Conservation (phyloP, 2,888 invertebrate species). For the Ectropis crepuscularia region DNA sequence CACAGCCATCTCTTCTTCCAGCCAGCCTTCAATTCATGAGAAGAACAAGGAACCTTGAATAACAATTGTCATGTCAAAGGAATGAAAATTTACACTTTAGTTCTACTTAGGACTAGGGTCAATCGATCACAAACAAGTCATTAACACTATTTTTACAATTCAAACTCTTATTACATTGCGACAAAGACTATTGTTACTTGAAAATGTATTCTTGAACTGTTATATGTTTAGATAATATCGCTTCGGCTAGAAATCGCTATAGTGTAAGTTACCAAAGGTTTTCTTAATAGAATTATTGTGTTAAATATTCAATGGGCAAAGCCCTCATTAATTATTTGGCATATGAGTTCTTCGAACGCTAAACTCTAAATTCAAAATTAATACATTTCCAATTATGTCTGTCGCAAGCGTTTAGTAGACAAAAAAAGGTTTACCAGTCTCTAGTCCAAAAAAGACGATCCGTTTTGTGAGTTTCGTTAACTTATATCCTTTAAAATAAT, state of each 20-base stretch:
- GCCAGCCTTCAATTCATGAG: too few species aligned
- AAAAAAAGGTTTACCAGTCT: conserved; percentile 73
- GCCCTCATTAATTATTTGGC: conserved; percentile 53
- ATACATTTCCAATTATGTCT: conserved; percentile 56
- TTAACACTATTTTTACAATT: conserved; percentile 1
- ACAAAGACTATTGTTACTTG: conserved; percentile 44
- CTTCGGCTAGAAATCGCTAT: conserved; percentile 18
- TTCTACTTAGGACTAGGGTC: conserved; percentile 1
- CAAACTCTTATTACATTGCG: conserved; percentile 41
- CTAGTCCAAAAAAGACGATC: conserved; percentile 77
- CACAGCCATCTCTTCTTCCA: too few species aligned
- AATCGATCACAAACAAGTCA: background rate
- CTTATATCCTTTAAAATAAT: conserved; percentile 47
- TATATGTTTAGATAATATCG: conserved; percentile 12
- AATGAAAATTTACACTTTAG: background rate
- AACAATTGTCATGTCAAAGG: conserved; percentile 1
- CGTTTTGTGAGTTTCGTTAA: conserved; percentile 50
- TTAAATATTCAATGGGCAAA: conserved; percentile 51
- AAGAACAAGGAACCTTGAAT: too few species aligned
- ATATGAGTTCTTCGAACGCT: conserved; percentile 70
- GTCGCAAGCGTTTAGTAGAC: conserved; percentile 58
- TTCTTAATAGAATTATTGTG: conserved; percentile 47
- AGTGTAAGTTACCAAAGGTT: conserved; percentile 41
- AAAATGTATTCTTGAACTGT: conserved; percentile 24
- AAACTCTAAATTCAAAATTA: conserved; percentile 40